A percentile compares a stretch with the other conserved stretches of the same genome.
These are phyloP conservation scores for Alca torda DNA, from an alignment of 2,797 vertebrate species.

Conservation along the genomic window DNA sequence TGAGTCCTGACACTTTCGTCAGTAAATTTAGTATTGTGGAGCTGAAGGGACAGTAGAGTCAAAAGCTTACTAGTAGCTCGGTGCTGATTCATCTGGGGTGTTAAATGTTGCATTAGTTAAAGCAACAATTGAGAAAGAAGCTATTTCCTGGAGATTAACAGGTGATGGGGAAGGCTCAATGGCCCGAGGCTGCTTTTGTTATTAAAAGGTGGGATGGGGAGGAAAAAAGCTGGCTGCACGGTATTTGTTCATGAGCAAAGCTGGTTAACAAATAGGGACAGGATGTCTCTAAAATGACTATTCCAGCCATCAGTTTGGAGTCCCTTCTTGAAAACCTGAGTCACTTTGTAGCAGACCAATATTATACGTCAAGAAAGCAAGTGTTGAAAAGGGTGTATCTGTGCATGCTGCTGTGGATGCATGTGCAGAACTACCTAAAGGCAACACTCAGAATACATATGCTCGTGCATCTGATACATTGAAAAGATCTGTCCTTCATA, in stretches of 20 bases:
- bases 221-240: neutral
- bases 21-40: neutral
- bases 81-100: neutral
- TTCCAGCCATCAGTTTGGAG: neutral
- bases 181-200: slow-evolving; percentile 44
- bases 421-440: neutral
- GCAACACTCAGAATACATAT: neutral
- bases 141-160: slow-evolving; percentile 30
- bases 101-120: slow-evolving; percentile 28
- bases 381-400: neutral
- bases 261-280: neutral
- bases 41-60: neutral
- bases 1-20: neutral
- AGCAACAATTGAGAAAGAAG: slow-evolving; percentile 35
- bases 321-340: neutral
- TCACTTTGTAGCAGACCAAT: neutral
- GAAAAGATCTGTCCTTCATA: neutral
- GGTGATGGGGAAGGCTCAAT: neutral
- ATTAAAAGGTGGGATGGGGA: neutral
- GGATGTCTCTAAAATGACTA: neutral
- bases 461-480: neutral
- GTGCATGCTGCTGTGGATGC: neutral
- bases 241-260: slow-evolving; percentile 5
- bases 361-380: neutral
- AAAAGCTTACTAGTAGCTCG: neutral